These are phyloP conservation scores for Alaudala cheleensis DNA, from an alignment of 2,113 vertebrate species.

Conservation along the genomic window DNA sequence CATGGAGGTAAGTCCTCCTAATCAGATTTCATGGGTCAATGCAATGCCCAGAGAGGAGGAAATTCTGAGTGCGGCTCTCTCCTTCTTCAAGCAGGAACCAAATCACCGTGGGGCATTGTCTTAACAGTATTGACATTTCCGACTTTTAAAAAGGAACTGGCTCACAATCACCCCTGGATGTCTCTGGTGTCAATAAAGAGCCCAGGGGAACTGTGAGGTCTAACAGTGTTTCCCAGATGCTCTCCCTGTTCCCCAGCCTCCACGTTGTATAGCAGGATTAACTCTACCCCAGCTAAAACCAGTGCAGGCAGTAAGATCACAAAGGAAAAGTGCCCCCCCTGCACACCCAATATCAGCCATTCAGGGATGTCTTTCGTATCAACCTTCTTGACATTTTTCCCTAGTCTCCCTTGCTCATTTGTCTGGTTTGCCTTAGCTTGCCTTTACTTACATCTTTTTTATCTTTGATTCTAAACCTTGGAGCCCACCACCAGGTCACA, in stretches of 20 bases:
- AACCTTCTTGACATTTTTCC: background rate
- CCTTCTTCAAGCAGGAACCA: background rate
- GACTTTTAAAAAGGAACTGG: background rate
- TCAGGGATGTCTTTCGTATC: background rate
- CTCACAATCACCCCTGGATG: background rate
- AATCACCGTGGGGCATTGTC: conserved; percentile 14
- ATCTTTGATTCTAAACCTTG: background rate
- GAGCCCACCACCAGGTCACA: background rate
- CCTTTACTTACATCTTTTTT: background rate
- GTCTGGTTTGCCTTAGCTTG: background rate
- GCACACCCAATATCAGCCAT: background rate
- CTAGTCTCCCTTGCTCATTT: background rate
- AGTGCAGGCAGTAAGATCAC: background rate
- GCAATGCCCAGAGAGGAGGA: background rate
- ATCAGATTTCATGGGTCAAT: conserved; percentile 58
- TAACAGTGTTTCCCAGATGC: background rate
- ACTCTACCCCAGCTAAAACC: background rate
- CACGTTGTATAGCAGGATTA: background rate
- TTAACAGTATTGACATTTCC: conserved; percentile 8
- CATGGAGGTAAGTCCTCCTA: conserved; percentile 40
- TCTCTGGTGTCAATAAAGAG: background rate
- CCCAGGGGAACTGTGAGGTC: background rate
- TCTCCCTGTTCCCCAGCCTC: background rate
- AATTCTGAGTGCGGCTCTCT: background rate
- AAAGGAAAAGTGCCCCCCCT: background rate